Evolutionary conservation across 2,888 invertebrate species (phyloP), one percentile per base, ranked within the genome.

Genomic region (Thera britannica): DNA sequence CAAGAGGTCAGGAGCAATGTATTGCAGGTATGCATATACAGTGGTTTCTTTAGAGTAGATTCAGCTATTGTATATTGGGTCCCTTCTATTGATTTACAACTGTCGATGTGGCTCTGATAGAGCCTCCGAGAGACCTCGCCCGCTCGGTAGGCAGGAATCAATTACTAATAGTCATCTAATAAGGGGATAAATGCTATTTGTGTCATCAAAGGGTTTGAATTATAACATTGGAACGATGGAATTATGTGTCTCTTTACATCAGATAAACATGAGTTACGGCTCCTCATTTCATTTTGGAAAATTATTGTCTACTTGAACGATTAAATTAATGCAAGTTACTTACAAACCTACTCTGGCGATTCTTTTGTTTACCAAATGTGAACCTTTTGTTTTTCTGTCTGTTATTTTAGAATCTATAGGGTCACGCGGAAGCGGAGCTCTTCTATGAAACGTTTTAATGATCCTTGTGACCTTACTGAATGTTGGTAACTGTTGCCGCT

Each of bases 51-150:
- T 41, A 58, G 49, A 51, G 7, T 46, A 41, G 38, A 44, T 62
- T 54, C 63, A 49, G 35, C 52, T 52, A 55, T 62, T 65, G 51
- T 57, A 63, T 69, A 63, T 69, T 69, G 67, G 76, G 82, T 82
- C 81, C 83, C 80, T 84, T 85, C 23, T 85, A 88, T 88, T 90
- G 89, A 90, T 90, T 87, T 88, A 90, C 83, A 78, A 77, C 76
- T 78, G 76, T 80, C 80, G 89, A 83, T 82, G 79, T 75, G 68
- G 67, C 62, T 70, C 72, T 7, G 80, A 77, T 3, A 6, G 51
- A 8, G 54, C 41, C 38, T 41, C n/a, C 41, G n/a, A 46, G 46
- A 12, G 44, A 8, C 7, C 23, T 7, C 7, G 9, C 44, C 2
- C 44, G 44, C 44, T 8, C 44, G 44, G 44, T 44, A 46, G 44